These are phyloP conservation scores for Prunella himalayana DNA, from an alignment of 2,113 vertebrate species.

Conservation along the genomic window DNA sequence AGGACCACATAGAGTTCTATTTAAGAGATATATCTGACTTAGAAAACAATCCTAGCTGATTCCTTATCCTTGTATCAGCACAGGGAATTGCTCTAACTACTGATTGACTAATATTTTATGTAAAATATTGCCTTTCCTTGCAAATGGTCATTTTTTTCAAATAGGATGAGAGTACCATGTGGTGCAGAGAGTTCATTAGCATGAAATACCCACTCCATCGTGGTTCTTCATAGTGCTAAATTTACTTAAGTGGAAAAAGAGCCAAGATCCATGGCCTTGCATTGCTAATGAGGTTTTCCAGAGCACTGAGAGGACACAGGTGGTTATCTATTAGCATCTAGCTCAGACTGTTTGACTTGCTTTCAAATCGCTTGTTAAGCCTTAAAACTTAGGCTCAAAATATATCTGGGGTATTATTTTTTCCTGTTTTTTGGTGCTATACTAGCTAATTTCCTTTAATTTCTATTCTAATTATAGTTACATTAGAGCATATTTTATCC, in stretches of 20 bases:
- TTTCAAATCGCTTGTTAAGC: background rate
- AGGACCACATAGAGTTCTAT: background rate
- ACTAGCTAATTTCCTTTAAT: background rate
- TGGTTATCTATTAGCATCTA: conserved; percentile 23
- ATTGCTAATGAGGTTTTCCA: conserved; percentile 40
- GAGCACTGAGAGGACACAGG: background rate
- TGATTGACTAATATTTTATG: background rate
- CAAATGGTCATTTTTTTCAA: background rate
- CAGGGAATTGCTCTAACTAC: background rate
- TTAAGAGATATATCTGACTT: background rate
- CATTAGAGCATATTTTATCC: background rate
- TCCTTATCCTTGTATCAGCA: background rate
- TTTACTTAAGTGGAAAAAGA: conserved; percentile 49
- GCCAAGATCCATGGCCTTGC: conserved; percentile 1
- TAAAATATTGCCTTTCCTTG: background rate
- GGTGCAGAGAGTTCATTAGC: background rate
- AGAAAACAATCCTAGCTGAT: background rate
- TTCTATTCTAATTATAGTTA: conserved; percentile 18
- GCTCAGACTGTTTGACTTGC: background rate
- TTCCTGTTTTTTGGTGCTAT: background rate
- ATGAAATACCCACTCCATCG: background rate
- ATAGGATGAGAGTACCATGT: background rate
- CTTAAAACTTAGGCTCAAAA: background rate
- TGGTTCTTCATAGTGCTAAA: background rate
- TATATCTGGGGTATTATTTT: background rate